These are phyloP conservation scores for Passerina amoena DNA, from an alignment of 2,113 vertebrate genomes.

Conservation along the genomic window DNA sequence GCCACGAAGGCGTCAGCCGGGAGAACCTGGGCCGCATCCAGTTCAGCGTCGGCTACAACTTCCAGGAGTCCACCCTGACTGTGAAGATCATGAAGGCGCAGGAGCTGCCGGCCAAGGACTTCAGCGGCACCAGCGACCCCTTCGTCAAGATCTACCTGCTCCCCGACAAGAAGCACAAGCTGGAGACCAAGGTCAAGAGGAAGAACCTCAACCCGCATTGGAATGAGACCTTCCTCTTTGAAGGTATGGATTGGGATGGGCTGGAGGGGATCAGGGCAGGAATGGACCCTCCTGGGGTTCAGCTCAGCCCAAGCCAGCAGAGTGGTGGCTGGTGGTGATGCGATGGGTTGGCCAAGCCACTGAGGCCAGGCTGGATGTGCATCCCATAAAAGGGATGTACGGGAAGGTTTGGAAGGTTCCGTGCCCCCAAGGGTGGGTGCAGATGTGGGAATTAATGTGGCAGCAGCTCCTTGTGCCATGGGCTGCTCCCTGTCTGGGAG, in stretches of 20 bases:
- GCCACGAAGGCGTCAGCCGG: conserved; percentile 87
- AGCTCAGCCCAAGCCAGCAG: background rate
- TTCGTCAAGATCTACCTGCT: conserved; percentile 99
- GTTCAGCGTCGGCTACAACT: conserved; percentile 99
- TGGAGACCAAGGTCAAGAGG: conserved; percentile 98
- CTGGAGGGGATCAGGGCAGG: background rate
- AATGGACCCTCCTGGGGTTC: rapidly evolving
- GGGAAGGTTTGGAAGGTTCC: background rate
- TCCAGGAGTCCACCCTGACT: conserved; percentile 96
- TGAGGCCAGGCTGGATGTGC: background rate
- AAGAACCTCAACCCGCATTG: conserved; percentile 99
- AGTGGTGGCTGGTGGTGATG: rapidly evolving
- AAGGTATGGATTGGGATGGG: conserved; percentile 76
- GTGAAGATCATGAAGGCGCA: conserved; percentile 97
- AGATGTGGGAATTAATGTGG: background rate
- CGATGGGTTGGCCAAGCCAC: background rate
- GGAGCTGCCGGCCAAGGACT: conserved; percentile 97
- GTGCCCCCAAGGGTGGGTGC: background rate
- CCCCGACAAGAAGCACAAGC: conserved; percentile 98
- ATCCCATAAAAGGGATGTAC: background rate
- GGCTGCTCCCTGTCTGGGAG: background rate
- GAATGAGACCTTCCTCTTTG: conserved; percentile 98
- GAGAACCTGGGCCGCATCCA: conserved; percentile 98
- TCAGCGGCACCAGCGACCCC: conserved; percentile 96
- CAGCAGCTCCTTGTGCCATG: rapidly evolving